Percentiles rank a stretch among this genome's conserved stretches.
Evolutionary conservation across 2,888 invertebrate species (phyloP).

Genomic region (Agrochola lota): DNA sequence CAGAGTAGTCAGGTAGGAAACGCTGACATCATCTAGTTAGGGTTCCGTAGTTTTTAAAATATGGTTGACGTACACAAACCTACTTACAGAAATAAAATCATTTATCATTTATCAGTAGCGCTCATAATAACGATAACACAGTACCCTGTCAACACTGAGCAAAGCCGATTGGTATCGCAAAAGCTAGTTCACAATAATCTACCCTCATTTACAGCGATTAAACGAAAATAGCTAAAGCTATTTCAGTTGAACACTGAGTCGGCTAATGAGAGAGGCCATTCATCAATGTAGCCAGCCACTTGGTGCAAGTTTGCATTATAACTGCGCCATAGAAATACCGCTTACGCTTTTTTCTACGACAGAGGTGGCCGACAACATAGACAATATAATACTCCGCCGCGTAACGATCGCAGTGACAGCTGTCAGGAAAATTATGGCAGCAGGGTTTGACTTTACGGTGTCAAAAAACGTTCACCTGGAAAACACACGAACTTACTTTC

Average conservation of each 20-base stretch:
- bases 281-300: constrained; percentile 58
- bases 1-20: no score
- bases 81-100: no score
- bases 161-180: constrained; percentile 13
- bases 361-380: not conserved
- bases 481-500: not conserved
- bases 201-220: constrained; percentile 55
- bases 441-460: not conserved
- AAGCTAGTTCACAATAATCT: constrained; percentile 29
- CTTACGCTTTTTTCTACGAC: not conserved
- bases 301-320: constrained; percentile 49
- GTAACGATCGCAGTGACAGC: no score
- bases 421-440: not conserved
- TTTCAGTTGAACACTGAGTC: constrained; percentile 49
- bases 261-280: constrained; percentile 61
- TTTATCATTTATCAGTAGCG: not conserved
- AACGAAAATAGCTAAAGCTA: constrained; percentile 61
- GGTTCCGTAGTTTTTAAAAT: no score
- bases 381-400: no score
- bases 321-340: constrained; percentile 27
- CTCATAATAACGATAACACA: not conserved
- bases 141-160: constrained; percentile 1
- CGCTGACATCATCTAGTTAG: no score
- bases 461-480: not conserved
- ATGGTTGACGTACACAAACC: no score